phyloP scores from a whole-genome alignment of 2,797 vertebrate genomes.

The Okamejei kenojei region DNA sequence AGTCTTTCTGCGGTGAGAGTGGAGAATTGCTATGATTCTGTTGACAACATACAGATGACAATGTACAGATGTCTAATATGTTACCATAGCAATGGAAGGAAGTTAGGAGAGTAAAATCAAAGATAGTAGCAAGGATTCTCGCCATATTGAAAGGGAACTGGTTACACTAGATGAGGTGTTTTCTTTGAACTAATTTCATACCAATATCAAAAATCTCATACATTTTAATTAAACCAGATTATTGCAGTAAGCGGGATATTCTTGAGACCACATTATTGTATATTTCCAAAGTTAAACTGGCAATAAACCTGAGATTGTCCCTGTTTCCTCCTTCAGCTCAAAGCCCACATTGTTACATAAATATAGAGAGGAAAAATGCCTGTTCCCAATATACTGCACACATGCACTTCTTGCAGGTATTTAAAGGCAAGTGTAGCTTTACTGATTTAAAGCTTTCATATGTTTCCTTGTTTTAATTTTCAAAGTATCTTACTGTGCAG shows the following conservation, averaged over 20 bases:
- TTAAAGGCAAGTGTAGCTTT: not conserved
- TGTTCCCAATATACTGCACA: not conserved
- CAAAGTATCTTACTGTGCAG: not conserved
- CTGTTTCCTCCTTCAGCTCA: not conserved
- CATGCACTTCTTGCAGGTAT: not conserved
- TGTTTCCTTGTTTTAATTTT: not conserved
- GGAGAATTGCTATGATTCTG: not conserved
- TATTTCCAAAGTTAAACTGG: not conserved
- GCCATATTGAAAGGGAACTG: not conserved
- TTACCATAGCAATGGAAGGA: slow-evolving; percentile 14
- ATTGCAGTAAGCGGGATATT: not conserved
- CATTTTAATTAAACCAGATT: not conserved
- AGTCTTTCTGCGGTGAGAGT: not conserved
- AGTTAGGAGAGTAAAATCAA: not conserved
- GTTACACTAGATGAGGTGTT: not conserved
- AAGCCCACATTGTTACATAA: not conserved
- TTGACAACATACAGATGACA: not conserved
- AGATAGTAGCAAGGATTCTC: not conserved
- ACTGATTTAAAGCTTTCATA: not conserved
- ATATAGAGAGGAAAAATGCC: not conserved
- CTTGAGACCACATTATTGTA: not conserved
- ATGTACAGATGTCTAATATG: not conserved
- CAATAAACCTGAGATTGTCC: not conserved
- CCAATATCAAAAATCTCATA: not conserved
- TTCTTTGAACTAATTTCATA: not conserved